A percentile compares a stretch with the other conserved stretches of the same genome.
Conservation (phyloP, 2,113 vertebrate species). For the Emydocephalus ijimae region DNA sequence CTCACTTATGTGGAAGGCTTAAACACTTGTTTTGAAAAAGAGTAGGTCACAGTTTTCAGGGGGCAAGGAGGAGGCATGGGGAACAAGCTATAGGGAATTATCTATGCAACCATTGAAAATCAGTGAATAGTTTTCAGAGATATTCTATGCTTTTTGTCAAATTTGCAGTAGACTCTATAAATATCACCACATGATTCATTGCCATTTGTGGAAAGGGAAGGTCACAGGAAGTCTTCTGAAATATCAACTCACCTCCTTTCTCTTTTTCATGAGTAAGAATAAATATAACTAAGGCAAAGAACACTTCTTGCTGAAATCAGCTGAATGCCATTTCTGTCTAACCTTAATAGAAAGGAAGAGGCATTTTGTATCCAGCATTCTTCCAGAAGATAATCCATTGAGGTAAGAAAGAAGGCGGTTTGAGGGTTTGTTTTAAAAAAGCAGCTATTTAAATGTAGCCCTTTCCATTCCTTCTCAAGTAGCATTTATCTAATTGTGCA, state of each 20-base stretch:
- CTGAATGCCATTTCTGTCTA: background rate
- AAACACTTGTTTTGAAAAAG: conserved; percentile 23
- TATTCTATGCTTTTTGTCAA: conserved; percentile 44
- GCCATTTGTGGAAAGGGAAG: conserved; percentile 59
- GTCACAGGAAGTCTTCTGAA: conserved; percentile 45
- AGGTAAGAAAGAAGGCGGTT: background rate
- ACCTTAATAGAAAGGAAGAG: background rate
- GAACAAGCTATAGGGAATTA: conserved; percentile 15
- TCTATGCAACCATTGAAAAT: conserved; percentile 44
- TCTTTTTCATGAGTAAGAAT: conserved; percentile 19
- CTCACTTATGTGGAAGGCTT: conserved; percentile 14
- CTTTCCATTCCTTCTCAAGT: too few species aligned
- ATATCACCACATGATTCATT: conserved; percentile 55
- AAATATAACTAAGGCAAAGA: conserved; percentile 46
- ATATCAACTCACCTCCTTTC: conserved; percentile 27
- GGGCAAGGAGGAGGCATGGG: background rate
- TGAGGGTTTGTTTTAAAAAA: background rate
- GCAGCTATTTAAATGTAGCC: background rate
- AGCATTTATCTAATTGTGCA: background rate
- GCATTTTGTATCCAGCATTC: too few species aligned
- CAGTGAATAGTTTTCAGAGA: conserved; percentile 41
- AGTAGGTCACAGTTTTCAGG: conserved; percentile 34
- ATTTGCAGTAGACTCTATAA: conserved; percentile 59
- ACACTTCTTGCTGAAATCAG: conserved; percentile 31
- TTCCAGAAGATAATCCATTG: background rate